Base-by-base conservation (phyloP, 2,113 vertebrate species). In the Oreotrochilus melanogaster region DNA sequence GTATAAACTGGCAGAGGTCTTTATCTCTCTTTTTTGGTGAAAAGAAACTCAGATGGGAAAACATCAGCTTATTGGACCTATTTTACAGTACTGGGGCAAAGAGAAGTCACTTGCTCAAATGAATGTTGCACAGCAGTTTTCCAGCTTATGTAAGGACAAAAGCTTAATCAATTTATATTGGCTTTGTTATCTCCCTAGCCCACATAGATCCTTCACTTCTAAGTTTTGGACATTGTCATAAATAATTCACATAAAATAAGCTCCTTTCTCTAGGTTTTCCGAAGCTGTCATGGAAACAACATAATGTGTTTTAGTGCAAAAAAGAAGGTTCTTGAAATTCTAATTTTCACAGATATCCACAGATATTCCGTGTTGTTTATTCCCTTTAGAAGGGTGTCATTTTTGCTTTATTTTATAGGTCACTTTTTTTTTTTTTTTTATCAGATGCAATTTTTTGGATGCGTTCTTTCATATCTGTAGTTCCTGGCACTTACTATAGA, bases 401-500 rank as follows among this genome's bases (percentile, higher is more conserved):
- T 91, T 86, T 95, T 89, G 48, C 78, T 79, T 82, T 72, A 89
- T 76, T 97, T 93, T 91, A 43, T 50, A 50, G 71, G 23, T 45
- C 27, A 60, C 17, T 33, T 70, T 96, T 96, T 56, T 56, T 96
- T 56, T 56, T 60, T 39, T 47, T 47, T 8, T 48, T 79, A 35
- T 35, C 39, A 74, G 61, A 18, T 86, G 25, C 3, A 30, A 5
- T 39, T 56, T 69, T 93, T 88, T 60, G 4, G 35, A 78, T 66
- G 3, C 76, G 33, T 54, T 71, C 24, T 35, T 74, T 93, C 39
- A 23, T 54, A 31, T 43, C 67, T 7, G 2, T 35, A 66, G 56
- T 88, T 89, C 56, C 42, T 30, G 45, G 23, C 18, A 42, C 58
- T 71, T 69, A 16, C 7, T 93, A 4, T 74, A 50, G 62, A 6